A percentile compares a stretch with the other conserved stretches of the same genome.
Conservation (phyloP, 2,888 invertebrate species). For the Lasioglossum villosulum region DNA sequence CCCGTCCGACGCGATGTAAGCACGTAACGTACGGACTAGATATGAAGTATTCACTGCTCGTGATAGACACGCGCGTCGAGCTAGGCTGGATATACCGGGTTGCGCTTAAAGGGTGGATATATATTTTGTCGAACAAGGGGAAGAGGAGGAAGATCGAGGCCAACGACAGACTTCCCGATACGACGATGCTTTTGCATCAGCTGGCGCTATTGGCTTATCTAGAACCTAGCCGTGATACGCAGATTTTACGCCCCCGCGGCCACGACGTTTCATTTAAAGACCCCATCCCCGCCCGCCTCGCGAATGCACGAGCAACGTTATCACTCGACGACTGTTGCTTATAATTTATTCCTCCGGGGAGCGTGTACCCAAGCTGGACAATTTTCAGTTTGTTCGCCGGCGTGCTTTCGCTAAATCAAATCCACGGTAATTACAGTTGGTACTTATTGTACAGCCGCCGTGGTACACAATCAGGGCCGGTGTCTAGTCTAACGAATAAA, state of each 20-base stretch:
- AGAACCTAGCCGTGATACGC: slow-evolving; percentile 47
- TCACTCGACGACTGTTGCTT: slow-evolving; percentile 25
- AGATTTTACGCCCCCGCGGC: slow-evolving; percentile 19
- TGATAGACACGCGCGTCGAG: slow-evolving; percentile 69
- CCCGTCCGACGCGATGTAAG: slow-evolving; percentile 48
- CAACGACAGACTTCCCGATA: slow-evolving; percentile 57
- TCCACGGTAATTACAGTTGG: background rate
- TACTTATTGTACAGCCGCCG: background rate
- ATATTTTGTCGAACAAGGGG: slow-evolving; percentile 45
- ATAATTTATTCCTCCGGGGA: slow-evolving; percentile 33
- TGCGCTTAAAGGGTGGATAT: slow-evolving; percentile 63
- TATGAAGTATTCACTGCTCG: slow-evolving; percentile 76
- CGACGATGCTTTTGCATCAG: slow-evolving; percentile 53
- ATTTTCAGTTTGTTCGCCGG: background rate
- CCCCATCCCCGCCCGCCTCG: background rate
- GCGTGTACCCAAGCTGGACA: background rate
- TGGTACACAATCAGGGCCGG: background rate
- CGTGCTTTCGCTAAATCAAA: background rate
- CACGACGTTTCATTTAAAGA: slow-evolving; percentile 48
- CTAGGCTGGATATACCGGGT: slow-evolving; percentile 62
- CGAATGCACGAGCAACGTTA: slow-evolving; percentile 23
- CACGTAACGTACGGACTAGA: slow-evolving; percentile 48
- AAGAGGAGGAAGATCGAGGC: slow-evolving; percentile 51
- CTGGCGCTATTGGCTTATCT: slow-evolving; percentile 64
- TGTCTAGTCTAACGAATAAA: background rate